These are phyloP conservation scores for Ochropleura leucogaster DNA, from an alignment of 2,888 invertebrate species.

Conservation along the genomic window DNA sequence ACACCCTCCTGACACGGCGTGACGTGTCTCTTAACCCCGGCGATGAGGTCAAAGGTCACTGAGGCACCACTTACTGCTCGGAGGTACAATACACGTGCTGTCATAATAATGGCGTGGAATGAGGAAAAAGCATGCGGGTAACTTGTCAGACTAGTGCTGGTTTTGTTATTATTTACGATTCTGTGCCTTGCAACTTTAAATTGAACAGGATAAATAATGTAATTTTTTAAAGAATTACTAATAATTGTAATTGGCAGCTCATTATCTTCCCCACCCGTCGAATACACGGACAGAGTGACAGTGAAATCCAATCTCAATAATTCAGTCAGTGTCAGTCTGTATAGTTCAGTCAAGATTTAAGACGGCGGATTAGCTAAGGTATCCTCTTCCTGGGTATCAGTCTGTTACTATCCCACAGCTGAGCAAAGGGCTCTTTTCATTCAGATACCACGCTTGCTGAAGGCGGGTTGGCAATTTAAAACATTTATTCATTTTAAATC, in stretches of 20 bases:
- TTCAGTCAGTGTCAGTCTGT: not conserved
- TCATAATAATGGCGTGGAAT: not conserved
- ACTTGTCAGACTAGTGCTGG: not conserved
- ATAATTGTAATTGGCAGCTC: not conserved
- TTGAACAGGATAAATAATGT: not conserved
- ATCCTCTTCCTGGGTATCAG: too few species aligned
- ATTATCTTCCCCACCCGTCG: not conserved
- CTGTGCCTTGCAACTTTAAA: not conserved
- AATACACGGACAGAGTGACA: not conserved
- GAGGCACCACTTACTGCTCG: slow-evolving; percentile 4
- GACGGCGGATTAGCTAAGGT: too few species aligned
- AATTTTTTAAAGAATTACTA: not conserved
- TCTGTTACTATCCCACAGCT: too few species aligned
- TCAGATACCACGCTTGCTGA: not conserved
- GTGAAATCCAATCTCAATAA: not conserved
- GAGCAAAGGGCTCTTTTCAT: too few species aligned
- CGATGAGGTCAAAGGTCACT: slow-evolving; percentile 42
- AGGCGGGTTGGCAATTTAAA: not conserved
- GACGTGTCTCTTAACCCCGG: slow-evolving; percentile 34
- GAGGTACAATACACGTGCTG: not conserved
- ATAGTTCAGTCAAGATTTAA: not conserved
- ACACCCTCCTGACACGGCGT: slow-evolving; percentile 23
- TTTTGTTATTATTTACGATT: not conserved
- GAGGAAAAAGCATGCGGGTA: not conserved
- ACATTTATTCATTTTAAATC: not conserved